These are phyloP conservation scores for Agrotis exclamationis DNA, from an alignment of 2,888 invertebrate genomes.

Conservation along the genomic window DNA sequence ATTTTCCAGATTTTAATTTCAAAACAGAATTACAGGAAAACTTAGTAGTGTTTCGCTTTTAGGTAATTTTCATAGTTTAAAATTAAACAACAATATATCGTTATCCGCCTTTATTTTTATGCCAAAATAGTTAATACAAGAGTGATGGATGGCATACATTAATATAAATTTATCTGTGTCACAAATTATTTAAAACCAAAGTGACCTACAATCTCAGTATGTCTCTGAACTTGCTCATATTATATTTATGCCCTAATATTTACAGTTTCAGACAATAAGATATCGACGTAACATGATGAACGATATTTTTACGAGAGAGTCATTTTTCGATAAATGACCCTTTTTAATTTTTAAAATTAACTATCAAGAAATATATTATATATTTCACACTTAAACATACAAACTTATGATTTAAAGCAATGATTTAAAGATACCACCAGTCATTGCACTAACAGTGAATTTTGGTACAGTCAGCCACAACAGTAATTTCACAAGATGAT, in stretches of 20 bases:
- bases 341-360: constrained; percentile 45
- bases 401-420: constrained; percentile 55
- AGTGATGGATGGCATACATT: constrained; percentile 69
- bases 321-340: constrained; percentile 23
- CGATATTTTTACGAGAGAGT: constrained; percentile 34
- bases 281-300: constrained; percentile 32
- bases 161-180: constrained; percentile 52
- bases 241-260: constrained; percentile 64
- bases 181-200: constrained; percentile 47
- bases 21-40: not conserved
- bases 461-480: constrained; percentile 46
- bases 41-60: not conserved
- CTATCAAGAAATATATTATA: constrained; percentile 54
- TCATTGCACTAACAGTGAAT: constrained; percentile 52
- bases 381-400: constrained; percentile 55
- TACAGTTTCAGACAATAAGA: constrained; percentile 60
- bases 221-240: constrained; percentile 38
- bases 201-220: constrained; percentile 46
- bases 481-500: constrained; percentile 17
- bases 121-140: constrained; percentile 70
- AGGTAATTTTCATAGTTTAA: not conserved
- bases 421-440: constrained; percentile 47
- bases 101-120: constrained; percentile 78
- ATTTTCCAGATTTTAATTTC: constrained; percentile 5
- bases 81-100: constrained; percentile 47